Percentiles rank a stretch among this genome's conserved stretches.
Conservation (phyloP, 2,888 invertebrate species). For the Aquatica leii region DNA sequence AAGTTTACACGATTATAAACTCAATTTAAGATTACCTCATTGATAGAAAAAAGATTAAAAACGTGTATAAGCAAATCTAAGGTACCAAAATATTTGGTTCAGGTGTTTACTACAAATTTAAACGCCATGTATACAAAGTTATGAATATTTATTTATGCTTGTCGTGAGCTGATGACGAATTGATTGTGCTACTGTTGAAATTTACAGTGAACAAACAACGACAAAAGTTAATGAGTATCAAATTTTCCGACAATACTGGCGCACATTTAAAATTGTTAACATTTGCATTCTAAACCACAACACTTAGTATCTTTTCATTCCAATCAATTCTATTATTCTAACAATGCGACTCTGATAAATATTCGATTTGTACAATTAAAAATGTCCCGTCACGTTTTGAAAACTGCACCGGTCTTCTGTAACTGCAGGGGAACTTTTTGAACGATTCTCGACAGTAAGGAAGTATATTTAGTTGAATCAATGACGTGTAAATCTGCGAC, state of each 20-base stretch:
- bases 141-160: conserved; percentile 22
- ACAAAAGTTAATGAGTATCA: conserved; percentile 38
- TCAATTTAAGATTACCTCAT: conserved; percentile 38
- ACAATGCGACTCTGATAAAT: conserved; percentile 28
- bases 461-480: conserved; percentile 44
- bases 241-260: conserved; percentile 24
- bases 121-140: not conserved
- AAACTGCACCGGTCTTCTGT: conserved; percentile 30
- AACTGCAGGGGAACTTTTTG: conserved; percentile 37
- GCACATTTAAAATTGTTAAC: conserved; percentile 35
- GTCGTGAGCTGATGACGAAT: conserved; percentile 3
- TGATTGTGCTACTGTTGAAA: conserved; percentile 9
- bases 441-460: conserved; percentile 40
- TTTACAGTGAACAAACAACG: conserved; percentile 33
- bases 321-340: conserved; percentile 47
- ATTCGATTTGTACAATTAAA: conserved; percentile 31
- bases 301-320: conserved; percentile 47
- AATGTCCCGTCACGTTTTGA: conserved; percentile 17
- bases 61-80: conserved; percentile 18
- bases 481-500: conserved; percentile 45
- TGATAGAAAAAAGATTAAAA: conserved; percentile 36
- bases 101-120: conserved; percentile 24
- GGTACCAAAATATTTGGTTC: conserved; percentile 30
- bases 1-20: conserved; percentile 35
- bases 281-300: conserved; percentile 46